A percentile compares a stretch with the other conserved stretches of the same genome.
Conservation (phyloP, 1,140 invertebrate genomes). For the Pomphorhynchus laevis region DNA sequence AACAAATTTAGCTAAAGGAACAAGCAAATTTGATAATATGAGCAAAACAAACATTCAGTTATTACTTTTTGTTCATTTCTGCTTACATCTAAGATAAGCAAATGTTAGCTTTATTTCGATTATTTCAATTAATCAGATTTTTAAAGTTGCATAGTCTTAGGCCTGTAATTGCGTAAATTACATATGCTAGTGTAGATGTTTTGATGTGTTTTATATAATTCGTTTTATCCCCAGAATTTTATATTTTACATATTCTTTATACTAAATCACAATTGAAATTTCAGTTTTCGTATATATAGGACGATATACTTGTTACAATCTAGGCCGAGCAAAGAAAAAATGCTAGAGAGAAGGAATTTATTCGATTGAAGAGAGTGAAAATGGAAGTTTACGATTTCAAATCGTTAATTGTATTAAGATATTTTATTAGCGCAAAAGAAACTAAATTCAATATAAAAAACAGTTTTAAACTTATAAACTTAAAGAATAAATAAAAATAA, state of each 20-base stretch:
- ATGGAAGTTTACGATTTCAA: constrained; percentile 92
- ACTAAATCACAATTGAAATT: background rate
- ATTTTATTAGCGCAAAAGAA: too few relatives aligned
- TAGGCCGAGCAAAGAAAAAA: constrained; percentile 29
- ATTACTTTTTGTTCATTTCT: too few relatives aligned
- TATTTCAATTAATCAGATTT: too few relatives aligned
- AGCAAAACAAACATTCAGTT: too few relatives aligned
- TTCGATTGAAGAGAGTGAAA: constrained; percentile 61
- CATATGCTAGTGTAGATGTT: background rate
- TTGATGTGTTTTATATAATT: background rate
- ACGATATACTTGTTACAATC: constrained; percentile 6
- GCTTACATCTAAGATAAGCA: too few relatives aligned
- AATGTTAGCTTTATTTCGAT: too few relatives aligned
- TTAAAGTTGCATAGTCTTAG: too few relatives aligned
- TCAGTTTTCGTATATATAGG: background rate
- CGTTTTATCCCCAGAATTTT: background rate
- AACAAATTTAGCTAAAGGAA: too few relatives aligned
- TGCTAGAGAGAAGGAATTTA: constrained; percentile 80
- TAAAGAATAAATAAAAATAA: too few relatives aligned
- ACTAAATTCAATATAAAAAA: too few relatives aligned
- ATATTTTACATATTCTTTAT: background rate
- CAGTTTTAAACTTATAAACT: too few relatives aligned
- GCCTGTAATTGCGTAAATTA: background rate
- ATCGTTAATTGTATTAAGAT: constrained; percentile 82
- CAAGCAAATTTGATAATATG: too few relatives aligned